These are phyloP conservation scores for Chrysochloris asiatica DNA, from an alignment of 2,113 vertebrate genomes.

Conservation along the genomic window DNA sequence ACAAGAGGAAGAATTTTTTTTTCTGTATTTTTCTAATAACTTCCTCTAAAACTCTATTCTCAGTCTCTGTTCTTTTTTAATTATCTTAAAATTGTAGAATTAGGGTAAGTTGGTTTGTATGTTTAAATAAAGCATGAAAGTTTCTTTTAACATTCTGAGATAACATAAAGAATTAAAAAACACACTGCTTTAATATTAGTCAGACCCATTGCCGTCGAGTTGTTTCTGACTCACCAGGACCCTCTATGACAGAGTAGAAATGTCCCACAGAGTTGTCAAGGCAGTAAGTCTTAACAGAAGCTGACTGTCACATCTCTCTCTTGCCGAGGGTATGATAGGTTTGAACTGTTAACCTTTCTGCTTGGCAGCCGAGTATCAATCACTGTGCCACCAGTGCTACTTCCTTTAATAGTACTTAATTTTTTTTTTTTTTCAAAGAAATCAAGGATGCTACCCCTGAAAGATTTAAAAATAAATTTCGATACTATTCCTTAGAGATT, in stretches of 20 bases:
- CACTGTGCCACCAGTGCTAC: neutral
- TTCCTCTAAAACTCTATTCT: slow-evolving; percentile 37
- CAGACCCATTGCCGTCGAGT: neutral
- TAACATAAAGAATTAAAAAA: slow-evolving; percentile 10
- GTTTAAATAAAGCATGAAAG: slow-evolving; percentile 36
- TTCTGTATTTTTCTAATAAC: neutral
- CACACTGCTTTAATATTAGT: neutral
- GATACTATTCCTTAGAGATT: slow-evolving; percentile 10
- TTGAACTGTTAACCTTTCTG: no score
- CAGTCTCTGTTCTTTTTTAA: neutral
- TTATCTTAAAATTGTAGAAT: slow-evolving; percentile 36
- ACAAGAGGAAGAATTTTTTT: slow-evolving; percentile 26
- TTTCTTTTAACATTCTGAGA: slow-evolving; percentile 46
- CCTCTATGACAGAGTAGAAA: neutral
- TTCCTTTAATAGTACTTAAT: slow-evolving; percentile 33
- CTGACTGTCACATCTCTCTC: no score
- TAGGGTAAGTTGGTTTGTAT: slow-evolving; percentile 23
- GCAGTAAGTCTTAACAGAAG: no score
- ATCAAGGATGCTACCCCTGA: neutral
- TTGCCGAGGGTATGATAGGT: no score
- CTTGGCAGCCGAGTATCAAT: neutral
- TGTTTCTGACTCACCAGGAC: neutral
- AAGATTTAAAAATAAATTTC: neutral
- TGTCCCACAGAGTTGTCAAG: no score
- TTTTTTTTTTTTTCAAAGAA: slow-evolving; percentile 33